Base-by-base conservation (phyloP, 1,140 invertebrate genomes). In the Argopecten irradians region DNA sequence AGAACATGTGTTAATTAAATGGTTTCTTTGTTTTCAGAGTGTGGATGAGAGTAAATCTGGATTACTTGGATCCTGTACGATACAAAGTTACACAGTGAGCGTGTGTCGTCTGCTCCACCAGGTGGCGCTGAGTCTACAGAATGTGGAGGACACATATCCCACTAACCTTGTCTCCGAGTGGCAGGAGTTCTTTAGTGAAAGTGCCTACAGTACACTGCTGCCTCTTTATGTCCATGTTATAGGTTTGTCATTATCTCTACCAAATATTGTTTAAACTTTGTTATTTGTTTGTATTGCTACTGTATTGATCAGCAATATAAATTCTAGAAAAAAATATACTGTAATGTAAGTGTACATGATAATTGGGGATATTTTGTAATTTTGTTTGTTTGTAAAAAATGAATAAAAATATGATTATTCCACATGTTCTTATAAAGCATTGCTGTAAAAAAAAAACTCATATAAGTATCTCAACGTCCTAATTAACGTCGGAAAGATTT, bases 121-220 rank as follows among this genome's bases (percentile, higher is more conserved):
- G 71, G 91, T 93, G 1, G 88, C 92, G 7, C 32, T 84, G 1
- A 90, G 90, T 84, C 41, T 92, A 43, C 88, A 91, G n/a, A 86
- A 83, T 32, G 19, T 88, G 34, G 85, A 89, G 83, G 82, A 86
- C 32, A 46, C 83, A 14, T 92, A 91, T 83, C 93, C 93, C n/a
- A 85, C 82, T 1, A 92, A 92, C 83, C 89, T 94, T 7, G 88
- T 97, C 95, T 95, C 95, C 96, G 95, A 96, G 84, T 95, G 95
- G 95, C 90, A 92, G 16, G 95, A 96, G 89, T 95, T 96, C 89
- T 96, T 95, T 89, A 92, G 93, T 90, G 93, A 93, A 83, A 92
- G 92, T 22, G 89, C 94, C 0, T 96, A 92, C 89, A 87, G 88
- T 35, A 86, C 91, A 5, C 36, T 95, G 14, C 86, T 96, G 16